Evolutionary conservation across 2,888 invertebrate genomes (phyloP), one percentile per base, ranked within the genome.

Genomic region (Agrenia bidenticulata): DNA sequence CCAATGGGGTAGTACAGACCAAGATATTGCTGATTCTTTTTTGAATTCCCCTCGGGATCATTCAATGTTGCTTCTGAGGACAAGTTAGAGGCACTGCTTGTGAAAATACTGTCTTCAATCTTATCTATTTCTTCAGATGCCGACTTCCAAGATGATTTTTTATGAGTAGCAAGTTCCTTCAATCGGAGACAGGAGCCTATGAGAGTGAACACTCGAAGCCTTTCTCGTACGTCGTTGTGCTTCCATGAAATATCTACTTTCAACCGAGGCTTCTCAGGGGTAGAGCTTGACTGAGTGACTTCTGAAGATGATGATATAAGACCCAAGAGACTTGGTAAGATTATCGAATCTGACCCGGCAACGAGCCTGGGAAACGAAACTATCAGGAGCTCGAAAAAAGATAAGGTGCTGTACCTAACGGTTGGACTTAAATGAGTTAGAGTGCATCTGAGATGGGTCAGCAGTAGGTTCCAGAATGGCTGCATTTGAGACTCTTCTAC

Each of bases 371-470:
- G 88, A 61, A 86, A 84, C 75, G 87, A 84, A 45, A 84, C 82
- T 15, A 92, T 80, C n/a, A 94, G 82, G 49, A 88, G 83, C 78
- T 94, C 93, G 19, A 95, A 81, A 72, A 93, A 85, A 0, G 87
- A 78, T 0, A 95, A 81, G 0, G 94, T 90, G 79, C 93, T 93
- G 78, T 91, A 89, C 78, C 92, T 90, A 69, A 95, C 87, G 57
- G 84, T 83, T 13, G 84, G 84, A 78, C 90, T 86, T 66, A 95
- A 89, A 77, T 94, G 91, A 0, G 93, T 94, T 91, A 95, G 92
- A 0, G 92, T 89, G 81, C 94, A 94, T 60, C 88, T 85, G 54
- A 94, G 80, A 79, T 92, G 90, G 1, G 90, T 89, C 21, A 88
- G 86, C 66, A 94, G 81, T 5, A 89, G 83, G 68, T 88, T 86